phyloP scores from a whole-genome alignment of 1,140 invertebrate species.

The Macrocentrus cingulum region DNA sequence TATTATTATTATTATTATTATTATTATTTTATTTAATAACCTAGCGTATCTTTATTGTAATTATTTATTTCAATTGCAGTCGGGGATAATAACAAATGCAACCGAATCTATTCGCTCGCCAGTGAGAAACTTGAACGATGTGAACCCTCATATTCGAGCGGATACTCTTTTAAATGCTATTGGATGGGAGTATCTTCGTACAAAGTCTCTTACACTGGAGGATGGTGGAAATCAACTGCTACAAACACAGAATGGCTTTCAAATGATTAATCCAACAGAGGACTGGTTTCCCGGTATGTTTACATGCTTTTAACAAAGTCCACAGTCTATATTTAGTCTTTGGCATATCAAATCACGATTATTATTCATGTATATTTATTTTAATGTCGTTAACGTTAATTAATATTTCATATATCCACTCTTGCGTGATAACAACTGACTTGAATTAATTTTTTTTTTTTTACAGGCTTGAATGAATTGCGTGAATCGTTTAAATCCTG shows the following conservation, averaged over 20 bases:
- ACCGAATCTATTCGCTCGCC: slow-evolving; percentile 78
- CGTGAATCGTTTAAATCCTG: slow-evolving; percentile 62
- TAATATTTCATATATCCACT: too few species aligned
- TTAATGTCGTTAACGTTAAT: too few species aligned
- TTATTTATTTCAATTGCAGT: slow-evolving; percentile 46
- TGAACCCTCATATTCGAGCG: slow-evolving; percentile 70
- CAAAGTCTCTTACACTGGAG: slow-evolving; percentile 64
- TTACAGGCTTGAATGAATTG: background rate
- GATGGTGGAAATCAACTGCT: slow-evolving; percentile 71
- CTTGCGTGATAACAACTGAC: too few species aligned
- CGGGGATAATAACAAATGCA: slow-evolving; percentile 73
- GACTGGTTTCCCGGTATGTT: slow-evolving; percentile 79
- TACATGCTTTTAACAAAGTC: too few species aligned
- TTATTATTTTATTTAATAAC: slow-evolving; percentile 22
- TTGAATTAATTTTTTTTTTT: slow-evolving; percentile 14
- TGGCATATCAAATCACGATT: too few species aligned
- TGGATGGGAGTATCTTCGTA: slow-evolving; percentile 81
- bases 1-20: background rate
- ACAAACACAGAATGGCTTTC: slow-evolving; percentile 75
- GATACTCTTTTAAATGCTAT: slow-evolving; percentile 71
- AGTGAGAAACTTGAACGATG: slow-evolving; percentile 77
- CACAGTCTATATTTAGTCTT: too few species aligned
- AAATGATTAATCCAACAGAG: slow-evolving; percentile 83
- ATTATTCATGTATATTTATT: too few species aligned
- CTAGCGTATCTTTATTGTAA: background rate